Conservation (phyloP, 1,140 invertebrate species). For the Eupeodes corollae region DNA sequence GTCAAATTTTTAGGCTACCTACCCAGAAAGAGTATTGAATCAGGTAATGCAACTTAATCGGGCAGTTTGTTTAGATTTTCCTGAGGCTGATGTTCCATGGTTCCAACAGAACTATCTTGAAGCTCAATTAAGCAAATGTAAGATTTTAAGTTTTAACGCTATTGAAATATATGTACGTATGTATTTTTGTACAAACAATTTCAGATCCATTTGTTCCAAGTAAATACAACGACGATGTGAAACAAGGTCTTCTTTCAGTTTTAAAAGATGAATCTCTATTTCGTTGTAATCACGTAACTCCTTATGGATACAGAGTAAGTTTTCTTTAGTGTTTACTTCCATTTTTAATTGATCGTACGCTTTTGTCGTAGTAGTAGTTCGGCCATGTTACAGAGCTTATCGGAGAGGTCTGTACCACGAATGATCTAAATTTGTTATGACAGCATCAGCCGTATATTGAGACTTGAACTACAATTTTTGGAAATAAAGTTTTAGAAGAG, state of each 20-base stretch:
- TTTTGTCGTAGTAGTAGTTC: too few species aligned
- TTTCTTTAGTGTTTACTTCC: background rate
- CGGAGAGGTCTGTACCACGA: too few species aligned
- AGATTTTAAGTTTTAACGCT: slow-evolving; percentile 10
- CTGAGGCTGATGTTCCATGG: slow-evolving; percentile 50
- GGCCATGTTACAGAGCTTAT: too few species aligned
- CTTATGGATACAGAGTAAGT: slow-evolving; percentile 26
- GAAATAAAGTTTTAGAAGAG: too few species aligned
- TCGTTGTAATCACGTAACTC: slow-evolving; percentile 32
- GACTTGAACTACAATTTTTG: too few species aligned
- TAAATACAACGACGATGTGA: slow-evolving; percentile 18
- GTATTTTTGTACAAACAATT: slow-evolving; percentile 18
- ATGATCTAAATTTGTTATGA: too few species aligned
- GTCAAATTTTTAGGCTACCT: slow-evolving; percentile 34
- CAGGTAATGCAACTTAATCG: slow-evolving; percentile 50
- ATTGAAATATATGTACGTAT: background rate
- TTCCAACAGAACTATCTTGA: slow-evolving; percentile 52
- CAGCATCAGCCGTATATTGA: too few species aligned
- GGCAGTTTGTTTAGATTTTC: slow-evolving; percentile 49
- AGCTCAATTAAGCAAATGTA: slow-evolving; percentile 35
- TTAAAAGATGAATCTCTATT: slow-evolving; percentile 24
- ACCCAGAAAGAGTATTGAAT: slow-evolving; percentile 41
- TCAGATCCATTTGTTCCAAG: slow-evolving; percentile 10
- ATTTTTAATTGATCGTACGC: too few species aligned
- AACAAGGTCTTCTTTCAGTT: slow-evolving; percentile 14